Percentiles rank a stretch among this genome's conserved stretches.
Conservation (phyloP, 2,113 vertebrate species). For the Python bivittatus region DNA sequence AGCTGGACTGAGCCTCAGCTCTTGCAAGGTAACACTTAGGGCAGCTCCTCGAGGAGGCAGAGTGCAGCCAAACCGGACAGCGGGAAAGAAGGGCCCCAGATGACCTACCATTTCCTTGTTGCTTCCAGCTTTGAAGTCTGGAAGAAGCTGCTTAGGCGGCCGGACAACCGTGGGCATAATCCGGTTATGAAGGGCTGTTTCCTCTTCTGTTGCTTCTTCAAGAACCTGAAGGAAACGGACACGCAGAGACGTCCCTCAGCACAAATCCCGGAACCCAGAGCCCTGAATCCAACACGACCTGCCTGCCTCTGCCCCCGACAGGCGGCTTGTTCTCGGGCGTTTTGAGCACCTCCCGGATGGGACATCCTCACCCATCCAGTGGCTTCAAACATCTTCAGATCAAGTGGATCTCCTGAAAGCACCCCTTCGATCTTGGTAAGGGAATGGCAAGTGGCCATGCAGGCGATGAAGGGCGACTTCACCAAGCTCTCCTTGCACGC, state of each 20-base stretch:
- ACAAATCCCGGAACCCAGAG: background rate
- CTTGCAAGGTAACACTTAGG: background rate
- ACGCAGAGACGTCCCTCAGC: background rate
- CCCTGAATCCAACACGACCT: background rate
- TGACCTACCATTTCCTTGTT: conserved; percentile 88
- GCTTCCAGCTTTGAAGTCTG: conserved; percentile 71
- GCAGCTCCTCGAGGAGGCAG: background rate
- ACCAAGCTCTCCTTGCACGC: conserved; percentile 86
- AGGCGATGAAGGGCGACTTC: conserved; percentile 92
- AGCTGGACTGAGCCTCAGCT: too few species aligned
- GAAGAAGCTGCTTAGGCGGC: conserved; percentile 89
- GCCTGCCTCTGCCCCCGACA: too few species aligned
- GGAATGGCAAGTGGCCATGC: conserved; percentile 98
- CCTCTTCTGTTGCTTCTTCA: conserved; percentile 96
- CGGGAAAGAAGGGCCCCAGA: fast-evolving
- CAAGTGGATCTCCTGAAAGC: conserved; percentile 94
- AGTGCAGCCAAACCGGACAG: fast-evolving
- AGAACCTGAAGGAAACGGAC: conserved; percentile 77
- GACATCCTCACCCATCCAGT: conserved; percentile 90
- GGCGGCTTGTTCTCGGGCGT: fast-evolving
- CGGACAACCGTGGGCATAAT: conserved; percentile 98
- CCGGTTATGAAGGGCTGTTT: conserved; percentile 92
- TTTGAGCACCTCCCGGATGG: background rate
- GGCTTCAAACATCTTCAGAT: conserved; percentile 98
- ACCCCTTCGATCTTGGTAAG: conserved; percentile 96